Percentiles rank a stretch among this genome's conserved stretches.
Conservation (phyloP, 1,140 invertebrate species). For the Trichoplusia ni region DNA sequence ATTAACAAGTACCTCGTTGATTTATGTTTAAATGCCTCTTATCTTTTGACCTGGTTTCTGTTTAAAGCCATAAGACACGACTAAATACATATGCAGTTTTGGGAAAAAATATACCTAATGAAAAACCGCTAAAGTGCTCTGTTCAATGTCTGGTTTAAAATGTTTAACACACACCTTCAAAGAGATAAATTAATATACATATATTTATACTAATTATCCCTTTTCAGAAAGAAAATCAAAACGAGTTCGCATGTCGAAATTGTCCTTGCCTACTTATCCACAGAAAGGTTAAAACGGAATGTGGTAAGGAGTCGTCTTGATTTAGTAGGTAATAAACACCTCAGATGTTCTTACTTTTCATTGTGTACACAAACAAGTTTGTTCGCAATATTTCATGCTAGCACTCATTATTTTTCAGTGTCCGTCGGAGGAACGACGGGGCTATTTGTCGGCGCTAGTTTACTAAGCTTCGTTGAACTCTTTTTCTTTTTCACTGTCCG, state of each 20-base stretch:
- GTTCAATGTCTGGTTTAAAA: too few relatives aligned
- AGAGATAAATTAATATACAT: too few relatives aligned
- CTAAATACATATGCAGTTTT: too few relatives aligned
- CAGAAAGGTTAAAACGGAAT: slow-evolving; percentile 84
- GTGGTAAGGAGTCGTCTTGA: slow-evolving; percentile 84
- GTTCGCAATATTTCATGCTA: too few relatives aligned
- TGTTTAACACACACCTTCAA: too few relatives aligned
- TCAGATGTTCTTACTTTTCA: too few relatives aligned
- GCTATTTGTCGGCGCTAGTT: slow-evolving; percentile 84
- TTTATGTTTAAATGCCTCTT: background rate
- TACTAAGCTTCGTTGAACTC: slow-evolving; percentile 85
- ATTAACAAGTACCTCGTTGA: background rate
- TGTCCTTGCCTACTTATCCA: slow-evolving; percentile 81
- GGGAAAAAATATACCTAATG: too few relatives aligned
- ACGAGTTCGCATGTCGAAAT: slow-evolving; percentile 80
- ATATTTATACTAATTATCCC: background rate
- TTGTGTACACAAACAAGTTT: too few relatives aligned
- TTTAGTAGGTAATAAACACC: slow-evolving; percentile 84
- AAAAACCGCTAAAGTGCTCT: too few relatives aligned
- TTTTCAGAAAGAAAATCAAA: slow-evolving; percentile 35
- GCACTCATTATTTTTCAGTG: slow-evolving; percentile 75
- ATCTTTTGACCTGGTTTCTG: background rate
- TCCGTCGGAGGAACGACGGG: slow-evolving; percentile 85
- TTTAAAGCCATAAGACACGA: too few relatives aligned
- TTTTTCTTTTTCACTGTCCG: slow-evolving; percentile 72